Conservation (phyloP, 1,140 invertebrate genomes). For the Galendromus occidentalis region DNA sequence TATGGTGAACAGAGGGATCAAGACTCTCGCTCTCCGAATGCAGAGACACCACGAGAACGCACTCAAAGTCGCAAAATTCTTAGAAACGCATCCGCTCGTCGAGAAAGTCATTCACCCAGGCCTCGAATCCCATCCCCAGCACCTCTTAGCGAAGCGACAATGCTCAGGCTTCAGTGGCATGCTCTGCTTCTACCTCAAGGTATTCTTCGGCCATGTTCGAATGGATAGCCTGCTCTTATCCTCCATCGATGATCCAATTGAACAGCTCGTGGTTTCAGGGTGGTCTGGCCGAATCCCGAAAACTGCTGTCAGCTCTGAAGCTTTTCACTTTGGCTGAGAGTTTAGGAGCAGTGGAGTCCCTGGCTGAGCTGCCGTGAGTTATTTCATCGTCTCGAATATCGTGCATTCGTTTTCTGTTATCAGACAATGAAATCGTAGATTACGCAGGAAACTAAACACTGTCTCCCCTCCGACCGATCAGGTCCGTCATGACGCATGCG, state of each 20-base stretch:
- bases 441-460: background rate
- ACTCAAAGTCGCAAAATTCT: conserved; percentile 50
- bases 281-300: conserved; percentile 46
- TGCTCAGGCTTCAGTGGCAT: conserved; percentile 78
- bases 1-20: conserved; percentile 76
- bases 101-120: conserved; percentile 47
- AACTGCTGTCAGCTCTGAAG: conserved; percentile 55
- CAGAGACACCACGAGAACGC: conserved; percentile 59
- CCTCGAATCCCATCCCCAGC: conserved; percentile 72
- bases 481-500: conserved; percentile 25
- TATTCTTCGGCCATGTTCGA: too few relatives aligned
- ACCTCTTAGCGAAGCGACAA: conserved; percentile 60
- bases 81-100: conserved; percentile 54
- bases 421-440: background rate
- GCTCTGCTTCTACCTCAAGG: conserved; percentile 61
- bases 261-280: conserved; percentile 29
- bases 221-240: too few relatives aligned
- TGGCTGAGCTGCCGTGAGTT: conserved; percentile 53
- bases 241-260: background rate
- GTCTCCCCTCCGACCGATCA: conserved; percentile 13
- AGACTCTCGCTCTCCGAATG: conserved; percentile 68
- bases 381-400: background rate
- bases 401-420: background rate
- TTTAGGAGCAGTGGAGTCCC: conserved; percentile 82
- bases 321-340: conserved; percentile 80